phyloP scores from a whole-genome alignment of 2,888 invertebrate species.

The Physocephala rufipes region DNA sequence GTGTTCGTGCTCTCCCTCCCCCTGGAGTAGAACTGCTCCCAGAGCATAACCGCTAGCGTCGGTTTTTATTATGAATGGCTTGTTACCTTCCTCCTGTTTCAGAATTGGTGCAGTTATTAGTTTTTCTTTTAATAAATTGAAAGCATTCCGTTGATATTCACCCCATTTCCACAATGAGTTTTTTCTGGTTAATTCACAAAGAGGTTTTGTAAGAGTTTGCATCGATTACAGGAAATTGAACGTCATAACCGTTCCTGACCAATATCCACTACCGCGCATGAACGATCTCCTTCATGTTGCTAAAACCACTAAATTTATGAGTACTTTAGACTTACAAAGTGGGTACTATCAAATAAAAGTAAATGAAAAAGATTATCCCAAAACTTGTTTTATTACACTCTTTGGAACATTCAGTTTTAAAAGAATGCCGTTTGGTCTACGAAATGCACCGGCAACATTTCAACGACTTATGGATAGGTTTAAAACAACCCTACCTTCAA shows the following conservation, averaged over 20 bases:
- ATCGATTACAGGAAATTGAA: slow-evolving; percentile 2
- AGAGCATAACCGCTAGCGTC: neutral
- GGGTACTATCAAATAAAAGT: slow-evolving; percentile 12
- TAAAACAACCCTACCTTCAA: slow-evolving; percentile 35
- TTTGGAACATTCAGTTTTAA: neutral
- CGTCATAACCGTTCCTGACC: neutral
- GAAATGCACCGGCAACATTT: slow-evolving; percentile 1
- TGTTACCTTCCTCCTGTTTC: slow-evolving; percentile 34
- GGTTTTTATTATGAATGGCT: slow-evolving; percentile 29
- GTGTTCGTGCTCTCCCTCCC: neutral
- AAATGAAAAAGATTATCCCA: neutral
- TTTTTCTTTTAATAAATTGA: slow-evolving; percentile 43
- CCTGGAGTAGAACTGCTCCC: neutral
- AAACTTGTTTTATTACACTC: slow-evolving; percentile 1
- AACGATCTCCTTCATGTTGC: neutral
- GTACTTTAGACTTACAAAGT: slow-evolving; percentile 11
- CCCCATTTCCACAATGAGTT: slow-evolving; percentile 36
- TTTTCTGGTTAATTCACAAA: slow-evolving; percentile 49
- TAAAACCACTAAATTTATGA: neutral
- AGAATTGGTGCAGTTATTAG: slow-evolving; percentile 36
- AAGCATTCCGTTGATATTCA: slow-evolving; percentile 41
- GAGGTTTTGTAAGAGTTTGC: slow-evolving; percentile 52
- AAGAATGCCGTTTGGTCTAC: neutral
- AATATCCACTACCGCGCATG: slow-evolving; percentile 42
- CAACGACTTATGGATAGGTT: slow-evolving; percentile 47